Evolutionary conservation across 2,888 invertebrate species (phyloP), one percentile per base, ranked within the genome.

Genomic region (Catotricha subobsoleta): DNA sequence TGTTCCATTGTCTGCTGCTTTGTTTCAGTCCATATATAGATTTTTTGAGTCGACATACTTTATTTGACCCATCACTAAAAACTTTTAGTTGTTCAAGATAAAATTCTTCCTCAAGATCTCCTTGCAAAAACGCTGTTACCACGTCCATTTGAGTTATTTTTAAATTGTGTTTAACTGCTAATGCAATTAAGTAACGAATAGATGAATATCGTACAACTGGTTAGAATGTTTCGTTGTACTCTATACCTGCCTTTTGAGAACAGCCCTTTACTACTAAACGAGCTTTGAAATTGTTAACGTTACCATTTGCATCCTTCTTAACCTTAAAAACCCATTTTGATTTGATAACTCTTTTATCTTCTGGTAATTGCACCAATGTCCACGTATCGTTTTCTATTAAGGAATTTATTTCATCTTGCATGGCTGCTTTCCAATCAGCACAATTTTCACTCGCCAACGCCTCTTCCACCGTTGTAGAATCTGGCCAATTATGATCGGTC

Each of bases 11-110:
- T 27, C 45, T 18, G 8, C 36, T 31, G 2, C 45, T 39, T 34
- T 46, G 45, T 34, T 48, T 45, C 2, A 48, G 28, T 3, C 46
- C 48, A 37, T 48, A 48, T 9, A 48, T 8, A n/a, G 39, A 19
- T 37, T 44, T 45, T 10, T 30, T 36, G 9, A 48, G 28, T 33
- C 35, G 41, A 28, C 45, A 45, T 2, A 43, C 43, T 20, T 43
- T 40, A 12, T 29, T 34, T 20, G 15, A 33, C 5, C 31, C 31
- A 29, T 40, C 19, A 10, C 21, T 18, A 41, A 40, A 44, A 30
- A 41, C 46, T 19, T 44, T 23, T n/a, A 31, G 36, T 30, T 38
- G 25, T 12, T 15, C 8, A 19, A 44, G 38, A 25, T 16, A 39
- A 1, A 43, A 25, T 10, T 28, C 42, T 18, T 42, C 42, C 2